Evolutionary conservation across 2,113 vertebrate species (phyloP).

Genomic region (Nestor notabilis): DNA sequence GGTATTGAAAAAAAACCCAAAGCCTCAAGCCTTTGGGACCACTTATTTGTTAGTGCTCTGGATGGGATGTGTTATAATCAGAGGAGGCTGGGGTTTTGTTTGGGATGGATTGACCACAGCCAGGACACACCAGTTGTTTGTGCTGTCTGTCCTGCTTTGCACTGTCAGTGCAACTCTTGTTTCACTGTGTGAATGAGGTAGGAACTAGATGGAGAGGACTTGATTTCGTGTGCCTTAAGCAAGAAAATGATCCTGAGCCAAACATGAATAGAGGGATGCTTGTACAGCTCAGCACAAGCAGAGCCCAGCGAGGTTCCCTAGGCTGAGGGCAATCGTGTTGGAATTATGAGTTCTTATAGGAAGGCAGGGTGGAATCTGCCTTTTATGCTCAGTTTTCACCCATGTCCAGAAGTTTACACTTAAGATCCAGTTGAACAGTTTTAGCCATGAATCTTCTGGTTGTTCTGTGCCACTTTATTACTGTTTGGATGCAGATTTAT

Average conservation of each 20-base stretch:
- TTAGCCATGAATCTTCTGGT: background rate
- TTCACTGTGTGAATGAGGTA: background rate
- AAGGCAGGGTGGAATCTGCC: background rate
- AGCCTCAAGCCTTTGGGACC: accelerated
- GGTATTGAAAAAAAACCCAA: background rate
- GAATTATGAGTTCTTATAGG: background rate
- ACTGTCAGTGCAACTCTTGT: background rate
- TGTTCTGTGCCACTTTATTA: background rate
- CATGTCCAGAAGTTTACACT: background rate
- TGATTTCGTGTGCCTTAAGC: background rate
- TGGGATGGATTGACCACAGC: background rate
- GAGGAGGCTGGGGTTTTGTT: background rate
- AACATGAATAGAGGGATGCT: background rate
- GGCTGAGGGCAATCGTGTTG: background rate
- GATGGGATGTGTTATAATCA: background rate
- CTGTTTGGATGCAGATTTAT: background rate
- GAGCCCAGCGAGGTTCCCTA: background rate
- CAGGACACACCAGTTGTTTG: accelerated
- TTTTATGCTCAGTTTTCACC: background rate
- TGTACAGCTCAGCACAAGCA: background rate
- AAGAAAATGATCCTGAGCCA: background rate
- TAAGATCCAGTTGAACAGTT: background rate
- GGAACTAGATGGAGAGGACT: background rate
- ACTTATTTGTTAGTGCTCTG: background rate
- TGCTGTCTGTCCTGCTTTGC: background rate